Evolutionary conservation across 2,888 invertebrate species (phyloP), one percentile per base, ranked within the genome.

Genomic region (Acleris sparsana): DNA sequence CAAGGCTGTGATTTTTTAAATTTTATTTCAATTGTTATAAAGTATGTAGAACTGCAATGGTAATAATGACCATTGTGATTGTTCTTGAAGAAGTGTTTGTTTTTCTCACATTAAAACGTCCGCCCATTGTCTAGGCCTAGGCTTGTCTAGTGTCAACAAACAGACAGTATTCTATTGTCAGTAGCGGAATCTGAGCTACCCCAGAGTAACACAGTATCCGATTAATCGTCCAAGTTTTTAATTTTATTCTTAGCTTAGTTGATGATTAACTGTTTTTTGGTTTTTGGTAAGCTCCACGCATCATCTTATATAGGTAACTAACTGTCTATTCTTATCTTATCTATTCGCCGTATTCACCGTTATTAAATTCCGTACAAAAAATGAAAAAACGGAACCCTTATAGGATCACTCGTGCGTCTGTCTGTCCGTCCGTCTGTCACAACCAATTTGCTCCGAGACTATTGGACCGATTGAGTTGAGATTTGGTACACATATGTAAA

Each of bases 61-160:
- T 71, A 73, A 74, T 75, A 71, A 76, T 66, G 52, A 57, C 62
- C 58, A 69, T 69, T 69, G 69, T 68, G 55, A 56, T 56, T 49
- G 51, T 53, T 20, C 57, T 48, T 20, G 53, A 71, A 73, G 71
- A 74, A 72, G 72, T 74, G 78, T 78, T 76, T 76, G 72, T 76
- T 80, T 80, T 84, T 84, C 80, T 84, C 85, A 85, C 83, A 86
- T 85, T 79, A 73, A 70, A 72, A 84, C 85, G 83, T 87, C 88
- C 90, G 89, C 70, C 83, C 80, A 89, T 90, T 89, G 89, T 89
- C 74, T 79, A 75, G 65, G 49, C 46, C 18, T 53, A 58, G 61
- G 62, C 33, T 59, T 62, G 53, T 57, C 53, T 69, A 46, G 56
- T 61, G 62, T 59, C 53, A 63, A 58, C 44, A 49, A 53, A 44